Evolutionary conservation across 2,888 invertebrate genomes (phyloP).

Genomic region (Aphrophora alni): DNA sequence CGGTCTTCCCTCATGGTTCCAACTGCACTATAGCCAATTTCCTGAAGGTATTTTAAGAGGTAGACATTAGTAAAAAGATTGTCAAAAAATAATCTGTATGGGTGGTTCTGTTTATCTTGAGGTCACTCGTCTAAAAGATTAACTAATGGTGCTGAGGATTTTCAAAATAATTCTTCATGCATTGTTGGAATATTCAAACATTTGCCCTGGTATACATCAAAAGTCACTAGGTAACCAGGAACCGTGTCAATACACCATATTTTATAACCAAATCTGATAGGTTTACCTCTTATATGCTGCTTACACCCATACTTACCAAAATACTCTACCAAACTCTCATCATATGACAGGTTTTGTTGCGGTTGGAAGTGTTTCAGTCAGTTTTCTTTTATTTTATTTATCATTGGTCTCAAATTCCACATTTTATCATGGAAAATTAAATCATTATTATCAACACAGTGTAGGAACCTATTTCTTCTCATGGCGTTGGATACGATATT

Average conservation of each 20-base stretch:
- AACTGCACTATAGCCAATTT: slow-evolving; percentile 47
- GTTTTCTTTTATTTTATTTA: slow-evolving; percentile 45
- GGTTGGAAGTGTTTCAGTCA: slow-evolving; percentile 45
- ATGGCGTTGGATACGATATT: slow-evolving; percentile 43
- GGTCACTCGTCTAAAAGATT: slow-evolving; percentile 45
- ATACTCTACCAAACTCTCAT: slow-evolving; percentile 49
- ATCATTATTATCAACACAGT: slow-evolving; percentile 49
- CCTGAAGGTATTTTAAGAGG: slow-evolving; percentile 43
- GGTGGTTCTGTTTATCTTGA: slow-evolving; percentile 36
- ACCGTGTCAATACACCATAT: slow-evolving; percentile 47
- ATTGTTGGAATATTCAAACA: slow-evolving; percentile 25
- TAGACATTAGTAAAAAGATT: slow-evolving; percentile 47
- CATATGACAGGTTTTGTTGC: slow-evolving; percentile 45
- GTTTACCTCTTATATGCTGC: slow-evolving; percentile 50
- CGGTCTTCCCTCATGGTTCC: slow-evolving; percentile 50
- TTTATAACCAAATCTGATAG: slow-evolving; percentile 50
- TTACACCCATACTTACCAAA: slow-evolving; percentile 43
- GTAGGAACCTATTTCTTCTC: slow-evolving; percentile 48
- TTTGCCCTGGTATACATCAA: slow-evolving; percentile 49
- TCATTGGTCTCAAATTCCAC: slow-evolving; percentile 49
- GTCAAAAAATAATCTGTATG: slow-evolving; percentile 47
- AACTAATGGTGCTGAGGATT: slow-evolving; percentile 47
- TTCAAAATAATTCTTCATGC: slow-evolving; percentile 49
- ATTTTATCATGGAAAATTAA: slow-evolving; percentile 49
- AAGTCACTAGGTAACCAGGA: slow-evolving; percentile 36